Base-by-base conservation (phyloP, 2,797 vertebrate species). In the Poecile montanus region DNA sequence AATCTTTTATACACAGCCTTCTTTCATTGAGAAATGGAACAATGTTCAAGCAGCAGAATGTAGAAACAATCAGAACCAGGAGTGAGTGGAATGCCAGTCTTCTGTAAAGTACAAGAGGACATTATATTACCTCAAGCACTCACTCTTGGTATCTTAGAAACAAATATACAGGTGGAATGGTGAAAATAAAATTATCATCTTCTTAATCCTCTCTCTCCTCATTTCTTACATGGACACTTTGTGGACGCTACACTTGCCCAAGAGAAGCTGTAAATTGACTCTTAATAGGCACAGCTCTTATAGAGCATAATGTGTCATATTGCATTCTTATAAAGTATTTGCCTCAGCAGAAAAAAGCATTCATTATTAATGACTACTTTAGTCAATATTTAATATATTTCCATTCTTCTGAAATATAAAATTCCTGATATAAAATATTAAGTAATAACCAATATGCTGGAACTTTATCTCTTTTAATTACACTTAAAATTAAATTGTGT, bases 341-440 rank as follows among this genome's bases (percentile, higher is more conserved):
- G 25, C 85, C 82, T 93, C 60, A 45, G 34, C 11, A 86, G 76
- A 85, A 92, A 93, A n/a, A 85, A 20, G 0, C 4, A 84, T 87
- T 89, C 74, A 90, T 63, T 92, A 77, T 95, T 95, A 91, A 96
- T 95, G 23, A 78, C 23, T 61, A 61, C 5, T 85, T 73, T 42
- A 91, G 71, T 96, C 81, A 96, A 94, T 94, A 95, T 95, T 96
- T 97, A 96, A 95, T 94, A 71, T 77, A 80, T 65, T 51, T 75
- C 6, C 5, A 79, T 91, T 58, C 7, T 93, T 94, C 13, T 65
- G 65, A 95, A 93, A 89, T 50, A 91, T 32, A 68, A 94, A 77
- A 89, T 84, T 89, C 91, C 94, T 88, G 47, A 54, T 53, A 66
- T 94, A 56, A 95, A 97, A 87, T 94, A 85, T 96, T 94, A 76